Base-by-base conservation (phyloP, 2,113 vertebrate species). In the Haemorhous mexicanus region DNA sequence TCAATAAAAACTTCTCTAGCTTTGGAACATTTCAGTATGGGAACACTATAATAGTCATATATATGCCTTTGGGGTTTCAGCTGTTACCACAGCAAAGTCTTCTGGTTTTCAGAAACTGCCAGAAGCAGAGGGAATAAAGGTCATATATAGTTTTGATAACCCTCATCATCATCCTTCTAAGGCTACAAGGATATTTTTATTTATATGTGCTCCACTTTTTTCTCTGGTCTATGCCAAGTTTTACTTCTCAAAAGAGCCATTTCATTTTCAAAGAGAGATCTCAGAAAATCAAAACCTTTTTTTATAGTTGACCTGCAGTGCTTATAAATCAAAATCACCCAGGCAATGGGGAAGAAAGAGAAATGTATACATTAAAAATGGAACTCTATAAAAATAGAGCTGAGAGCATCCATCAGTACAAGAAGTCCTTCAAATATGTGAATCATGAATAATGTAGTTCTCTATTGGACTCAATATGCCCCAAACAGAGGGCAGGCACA, bases 201-300 rank as follows among this genome's bases (percentile, higher is more conserved):
- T 93, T 92, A 69, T 93, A 37, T 8, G 9, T 84, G 15, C 27
- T 89, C 22, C 19, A 44, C 22, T 47, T 90, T 88, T 79, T 91
- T 78, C 35, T 86, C 47, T 78, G 10, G 30, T 79, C 9, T 82
- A 28, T 70, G 35, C 32, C 61, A 90, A 50, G n/a, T 75, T 89
- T 94, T 79, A 68, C 49, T 78, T 22, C 62, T 85, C 62, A 93
- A 87, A 89, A 49, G 37, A 83, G 26, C 13, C 22, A 62, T 79
- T 93, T 83, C n/a, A 73, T 90, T 96, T 90, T 94, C 82, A 89
- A 89, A 90, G 62, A 82, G n/a, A 87, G 7, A 87, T 75, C 39
- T 87, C 56, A 64, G 78, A 43, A 93, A 87, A 94, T 72, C 39
- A 82, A 53, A 91, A 30, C 4, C 50, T 82, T 80, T 82, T 92